Evolutionary conservation across 2,888 invertebrate genomes (phyloP).

Genomic region (Lithophane semibrunnea): DNA sequence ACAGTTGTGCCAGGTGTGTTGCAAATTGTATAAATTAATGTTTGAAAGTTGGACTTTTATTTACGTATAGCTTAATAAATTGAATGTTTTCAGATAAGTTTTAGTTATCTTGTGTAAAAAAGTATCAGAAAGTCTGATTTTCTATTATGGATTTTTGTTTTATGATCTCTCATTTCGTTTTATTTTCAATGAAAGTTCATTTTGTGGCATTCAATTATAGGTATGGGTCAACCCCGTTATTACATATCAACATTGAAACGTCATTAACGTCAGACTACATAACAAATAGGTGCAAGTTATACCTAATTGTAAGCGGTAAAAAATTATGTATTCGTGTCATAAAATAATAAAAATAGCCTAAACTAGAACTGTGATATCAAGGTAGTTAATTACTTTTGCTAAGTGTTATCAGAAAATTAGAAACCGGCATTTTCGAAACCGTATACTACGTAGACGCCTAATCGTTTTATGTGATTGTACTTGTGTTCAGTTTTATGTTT

Average conservation of each 20-base stretch:
- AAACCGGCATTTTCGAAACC: slow-evolving; percentile 33
- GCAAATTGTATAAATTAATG: neutral
- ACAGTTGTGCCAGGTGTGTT: neutral
- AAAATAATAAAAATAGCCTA: slow-evolving; percentile 30
- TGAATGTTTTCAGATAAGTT: neutral
- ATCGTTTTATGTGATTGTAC: slow-evolving; percentile 19
- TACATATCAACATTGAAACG: slow-evolving; percentile 32
- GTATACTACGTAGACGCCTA: slow-evolving; percentile 26
- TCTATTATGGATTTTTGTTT: neutral
- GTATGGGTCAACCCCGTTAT: neutral
- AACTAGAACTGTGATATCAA: slow-evolving; percentile 30
- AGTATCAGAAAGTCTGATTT: neutral
- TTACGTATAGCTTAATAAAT: accelerated
- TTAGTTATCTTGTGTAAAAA: neutral
- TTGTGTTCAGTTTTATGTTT: slow-evolving; percentile 35
- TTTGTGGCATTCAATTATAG: neutral
- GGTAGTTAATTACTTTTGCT: slow-evolving; percentile 34
- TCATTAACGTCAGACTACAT: slow-evolving; percentile 30
- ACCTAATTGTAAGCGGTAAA: slow-evolving; percentile 34
- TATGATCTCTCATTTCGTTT: too few relatives aligned
- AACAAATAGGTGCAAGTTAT: slow-evolving; percentile 34
- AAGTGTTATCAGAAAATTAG: slow-evolving; percentile 25
- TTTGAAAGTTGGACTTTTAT: neutral
- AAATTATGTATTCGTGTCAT: slow-evolving; percentile 52
- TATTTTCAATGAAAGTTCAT: neutral